A percentile compares a stretch with the other conserved stretches of the same genome.
phyloP scores from a whole-genome alignment of 2,888 invertebrate genomes.

The Heliconius sara region DNA sequence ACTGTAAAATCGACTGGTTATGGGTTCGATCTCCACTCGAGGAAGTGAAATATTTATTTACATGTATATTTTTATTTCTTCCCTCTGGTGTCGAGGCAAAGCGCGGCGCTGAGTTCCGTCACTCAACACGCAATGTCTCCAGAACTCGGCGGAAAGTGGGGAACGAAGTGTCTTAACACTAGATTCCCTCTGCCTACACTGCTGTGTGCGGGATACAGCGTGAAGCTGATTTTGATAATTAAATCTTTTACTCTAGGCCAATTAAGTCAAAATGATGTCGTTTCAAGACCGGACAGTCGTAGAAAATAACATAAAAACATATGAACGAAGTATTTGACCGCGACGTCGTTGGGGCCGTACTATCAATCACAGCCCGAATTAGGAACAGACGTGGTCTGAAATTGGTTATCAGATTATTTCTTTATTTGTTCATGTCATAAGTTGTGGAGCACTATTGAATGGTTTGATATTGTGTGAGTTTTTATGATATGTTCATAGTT shows the following conservation, averaged over 20 bases:
- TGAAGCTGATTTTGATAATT: not conserved
- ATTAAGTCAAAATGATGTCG: not conserved
- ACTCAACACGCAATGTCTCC: too few species aligned
- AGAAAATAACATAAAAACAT: conserved; percentile 19
- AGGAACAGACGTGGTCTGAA: conserved; percentile 43
- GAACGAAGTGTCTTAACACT: too few species aligned
- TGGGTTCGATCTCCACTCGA: too few species aligned
- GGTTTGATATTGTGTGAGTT: not conserved
- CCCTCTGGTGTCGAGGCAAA: too few species aligned
- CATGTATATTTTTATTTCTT: too few species aligned
- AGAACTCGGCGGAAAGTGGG: too few species aligned
- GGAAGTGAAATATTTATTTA: too few species aligned
- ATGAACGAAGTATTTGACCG: conserved; percentile 24
- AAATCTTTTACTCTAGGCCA: not conserved
- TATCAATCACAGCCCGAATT: conserved; percentile 49
- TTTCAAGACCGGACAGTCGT: not conserved
- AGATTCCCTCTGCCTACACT: not conserved
- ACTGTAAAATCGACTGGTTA: too few species aligned
- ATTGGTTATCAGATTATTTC: conserved; percentile 45
- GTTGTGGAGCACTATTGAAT: not conserved
- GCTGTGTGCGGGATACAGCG: not conserved
- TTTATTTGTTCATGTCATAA: conserved; percentile 21
- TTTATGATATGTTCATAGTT: not conserved
- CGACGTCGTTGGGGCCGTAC: conserved; percentile 20
- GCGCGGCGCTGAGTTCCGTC: too few species aligned